Evolutionary conservation across 2,888 invertebrate genomes (phyloP), one percentile per base, ranked within the genome.

Genomic region (Cryptocephalus moraei): DNA sequence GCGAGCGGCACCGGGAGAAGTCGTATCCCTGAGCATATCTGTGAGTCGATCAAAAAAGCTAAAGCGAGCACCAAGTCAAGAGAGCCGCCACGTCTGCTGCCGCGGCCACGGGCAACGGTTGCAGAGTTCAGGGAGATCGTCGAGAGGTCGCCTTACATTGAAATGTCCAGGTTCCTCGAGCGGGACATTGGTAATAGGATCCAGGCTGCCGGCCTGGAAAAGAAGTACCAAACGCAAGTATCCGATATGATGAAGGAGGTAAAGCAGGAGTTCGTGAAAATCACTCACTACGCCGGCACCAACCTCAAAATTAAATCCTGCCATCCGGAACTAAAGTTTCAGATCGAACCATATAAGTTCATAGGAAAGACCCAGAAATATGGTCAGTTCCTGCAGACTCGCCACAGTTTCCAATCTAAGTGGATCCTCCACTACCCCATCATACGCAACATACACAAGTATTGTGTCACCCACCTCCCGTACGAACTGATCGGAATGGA

Each of bases 381-480:
- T 57, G 62, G 71, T 0, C 73, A 70, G 52, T 84, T 78, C 72
- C 43, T 82, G 8, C 73, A 67, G 50, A 79, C 72, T 59, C 75
- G 78, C 36, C 75, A 75, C 42, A 74, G 72, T 56, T 63, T 86
- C 0, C 66, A 73, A 56, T 73, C 70, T 36, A 76, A 74, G 41
- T 76, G 83, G 44, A 73, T 82, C 32, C 67, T 83, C 13, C 70
- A 80, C 12, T 79, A 81, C 60, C 78, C 77, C 9, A 76, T 84
- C 43, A 74, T 85, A 49, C 74, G 79, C 53, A 74, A 74, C 47
- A 70, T 81, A 13, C 61, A 79, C n/a, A 70, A 72, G 49, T 75
- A 75, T 32, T 73, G 79, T 0, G 71, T 74, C 44, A 66, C 64
- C 48, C 66, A 68, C 4, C 72, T 81, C 57, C 80, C 81, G 0